Conservation (phyloP, 2,888 invertebrate genomes). For the Drosophila ustulata region DNA sequence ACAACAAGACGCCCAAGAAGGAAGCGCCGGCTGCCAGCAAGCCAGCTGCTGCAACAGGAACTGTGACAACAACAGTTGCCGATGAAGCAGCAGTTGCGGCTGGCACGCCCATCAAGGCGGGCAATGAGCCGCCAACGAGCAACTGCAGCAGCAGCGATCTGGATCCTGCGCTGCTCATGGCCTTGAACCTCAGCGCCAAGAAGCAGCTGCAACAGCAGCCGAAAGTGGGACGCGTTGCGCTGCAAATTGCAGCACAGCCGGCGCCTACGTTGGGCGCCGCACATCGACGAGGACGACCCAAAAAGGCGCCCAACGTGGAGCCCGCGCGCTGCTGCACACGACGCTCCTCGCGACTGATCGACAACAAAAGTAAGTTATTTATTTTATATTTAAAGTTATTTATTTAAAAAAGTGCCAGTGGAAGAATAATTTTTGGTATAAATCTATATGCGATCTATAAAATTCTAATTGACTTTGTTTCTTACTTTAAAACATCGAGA, state of each 20-base stretch:
- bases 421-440: too few species aligned
- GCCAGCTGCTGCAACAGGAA: background rate
- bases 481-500: too few species aligned
- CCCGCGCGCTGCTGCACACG: conserved; percentile 37
- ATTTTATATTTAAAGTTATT: too few species aligned
- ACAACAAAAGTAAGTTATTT: conserved; percentile 50
- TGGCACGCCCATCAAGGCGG: background rate
- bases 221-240: conserved; percentile 54
- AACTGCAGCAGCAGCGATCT: background rate
- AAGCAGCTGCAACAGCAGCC: conserved; percentile 55
- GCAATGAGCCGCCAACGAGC: background rate
- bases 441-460: too few species aligned
- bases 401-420: too few species aligned
- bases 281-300: conserved; percentile 66
- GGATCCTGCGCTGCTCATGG: conserved; percentile 80
- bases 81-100: background rate
- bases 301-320: conserved; percentile 33
- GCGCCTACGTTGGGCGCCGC: conserved; percentile 36
- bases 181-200: conserved; percentile 82
- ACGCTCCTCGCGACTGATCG: conserved; percentile 60
- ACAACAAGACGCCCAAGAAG: conserved; percentile 24
- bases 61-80: background rate
- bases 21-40: background rate
- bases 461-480: too few species aligned
- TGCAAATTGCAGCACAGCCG: conserved; percentile 75